phyloP scores from a whole-genome alignment of 1,140 invertebrate genomes.

The Cotesia chilonis region DNA sequence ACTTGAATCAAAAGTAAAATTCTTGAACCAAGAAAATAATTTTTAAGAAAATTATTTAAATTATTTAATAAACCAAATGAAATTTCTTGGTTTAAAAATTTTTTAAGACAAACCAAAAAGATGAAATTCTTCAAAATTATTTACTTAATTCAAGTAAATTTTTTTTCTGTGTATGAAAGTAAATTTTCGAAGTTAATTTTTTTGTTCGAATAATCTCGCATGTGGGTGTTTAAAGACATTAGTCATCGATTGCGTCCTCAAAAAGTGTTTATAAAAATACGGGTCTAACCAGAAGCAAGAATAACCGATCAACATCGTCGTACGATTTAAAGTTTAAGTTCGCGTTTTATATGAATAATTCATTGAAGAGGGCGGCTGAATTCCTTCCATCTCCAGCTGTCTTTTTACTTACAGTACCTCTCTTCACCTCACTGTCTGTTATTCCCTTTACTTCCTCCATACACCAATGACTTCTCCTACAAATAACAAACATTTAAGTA shows the following conservation, averaged over 20 bases:
- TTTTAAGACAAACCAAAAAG: too few relatives aligned
- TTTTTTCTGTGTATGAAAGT: too few relatives aligned
- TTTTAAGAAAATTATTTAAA: too few relatives aligned
- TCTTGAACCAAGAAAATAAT: too few relatives aligned
- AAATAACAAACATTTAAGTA: constrained; percentile 6
- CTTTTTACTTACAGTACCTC: constrained; percentile 12
- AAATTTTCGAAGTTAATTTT: too few relatives aligned
- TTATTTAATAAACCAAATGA: too few relatives aligned
- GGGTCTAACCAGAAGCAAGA: constrained; percentile 10
- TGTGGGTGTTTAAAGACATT: constrained; percentile 19
- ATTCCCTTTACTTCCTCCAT: constrained; percentile 2
- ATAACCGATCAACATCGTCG: neutral
- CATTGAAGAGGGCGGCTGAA: constrained; percentile 31
- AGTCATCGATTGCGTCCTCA: constrained; percentile 22
- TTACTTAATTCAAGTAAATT: too few relatives aligned
- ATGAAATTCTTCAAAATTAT: too few relatives aligned
- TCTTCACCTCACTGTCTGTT: constrained; percentile 25
- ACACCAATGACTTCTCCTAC: neutral
- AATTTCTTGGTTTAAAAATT: too few relatives aligned
- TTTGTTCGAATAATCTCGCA: neutral
- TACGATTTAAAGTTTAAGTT: constrained; percentile 4
- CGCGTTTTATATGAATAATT: constrained; percentile 32
- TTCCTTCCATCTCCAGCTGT: constrained; percentile 20
- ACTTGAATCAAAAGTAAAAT: too few relatives aligned
- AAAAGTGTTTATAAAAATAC: constrained; percentile 13